A percentile compares a stretch with the other conserved stretches of the same genome.
Conservation (phyloP, 2,888 invertebrate genomes). For the Synanthedon tipuliformis region DNA sequence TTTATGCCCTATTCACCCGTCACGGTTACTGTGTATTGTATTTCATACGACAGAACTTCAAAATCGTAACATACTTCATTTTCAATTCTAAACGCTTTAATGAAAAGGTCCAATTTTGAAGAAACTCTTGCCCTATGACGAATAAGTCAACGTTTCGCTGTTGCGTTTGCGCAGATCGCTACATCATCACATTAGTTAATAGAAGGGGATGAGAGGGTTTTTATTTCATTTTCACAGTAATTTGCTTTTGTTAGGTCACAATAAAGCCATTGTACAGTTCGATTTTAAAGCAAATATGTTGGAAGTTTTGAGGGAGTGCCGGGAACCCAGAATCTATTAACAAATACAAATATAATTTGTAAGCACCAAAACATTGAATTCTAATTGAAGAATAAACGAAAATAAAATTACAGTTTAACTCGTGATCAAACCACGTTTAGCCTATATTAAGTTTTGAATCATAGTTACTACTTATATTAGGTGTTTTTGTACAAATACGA, state of each 20-base stretch:
- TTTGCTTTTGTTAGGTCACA: constrained; percentile 59
- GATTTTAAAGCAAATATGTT: constrained; percentile 62
- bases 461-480: no score
- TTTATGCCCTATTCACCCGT: constrained; percentile 68
- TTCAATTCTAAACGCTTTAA: constrained; percentile 10
- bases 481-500: no score
- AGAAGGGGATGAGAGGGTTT: constrained; percentile 64
- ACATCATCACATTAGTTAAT: constrained; percentile 67
- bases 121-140: constrained; percentile 14
- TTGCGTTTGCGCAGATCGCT: constrained; percentile 60
- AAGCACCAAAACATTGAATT: background rate
- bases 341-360: constrained; percentile 7
- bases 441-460: no score
- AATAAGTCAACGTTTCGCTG: constrained; percentile 37
- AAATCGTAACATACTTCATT: constrained; percentile 8
- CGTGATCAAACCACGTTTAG: no score
- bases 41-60: constrained; percentile 23
- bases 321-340: constrained; percentile 49
- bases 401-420: no score
- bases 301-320: constrained; percentile 41
- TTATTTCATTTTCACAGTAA: constrained; percentile 68
- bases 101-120: background rate
- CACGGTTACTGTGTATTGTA: constrained; percentile 56
- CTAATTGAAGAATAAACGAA: no score
- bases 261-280: constrained; percentile 54